Base-by-base conservation (phyloP, 2,113 vertebrate genomes). In the Chroicocephalus ridibundus region DNA sequence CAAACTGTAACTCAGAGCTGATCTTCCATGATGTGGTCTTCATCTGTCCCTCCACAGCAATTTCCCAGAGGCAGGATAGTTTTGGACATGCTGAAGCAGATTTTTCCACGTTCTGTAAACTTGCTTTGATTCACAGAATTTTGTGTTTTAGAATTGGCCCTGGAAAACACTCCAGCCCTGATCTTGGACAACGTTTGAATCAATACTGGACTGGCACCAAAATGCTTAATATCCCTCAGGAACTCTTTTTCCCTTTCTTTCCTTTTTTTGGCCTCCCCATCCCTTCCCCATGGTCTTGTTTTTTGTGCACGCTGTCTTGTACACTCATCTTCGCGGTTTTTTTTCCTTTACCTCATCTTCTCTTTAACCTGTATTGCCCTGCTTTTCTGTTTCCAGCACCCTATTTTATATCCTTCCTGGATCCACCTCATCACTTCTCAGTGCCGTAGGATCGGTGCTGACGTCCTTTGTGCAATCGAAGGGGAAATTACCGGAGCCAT, bases 391-490 rank as follows among this genome's bases (percentile, higher is more conserved):
- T 89, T 75, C 52, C 34, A 64, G 9, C 34, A 62, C 69, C 15
- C 17, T 52, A 2, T 64, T 89, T 90, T 62, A 25, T 21, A 21
- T 31, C 52, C 21, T 75, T 75, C n/a, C 65, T 66, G 54, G 57
- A 51, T 54, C 71, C 38, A 38, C 36, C 55, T 90, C 55, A 20
- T 44, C 4, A 2, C 64, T 91, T 44, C 42, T 88, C 44, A 29
- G 36, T 0, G 4, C 18, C 0, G 0, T 4, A 38, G 74, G 40
- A 44, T 52, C 36, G 10, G 22, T 62, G 36, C 34, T 32, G 55
- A 15, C 22, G 74, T 88, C 26, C 26, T 32, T 82, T 61, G 46
- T 54, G 36, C 86, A 49, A 2, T 8, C 10, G 5, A 90, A 46
- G 38, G 44, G 40, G 44, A 69, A 70, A 38, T 61, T 57, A 40